A percentile compares a stretch with the other conserved stretches of the same genome.
These are phyloP conservation scores for Ptychodera flava DNA, from an alignment of 35 echinoderm and acorn worm species.

Conservation along the genomic window DNA sequence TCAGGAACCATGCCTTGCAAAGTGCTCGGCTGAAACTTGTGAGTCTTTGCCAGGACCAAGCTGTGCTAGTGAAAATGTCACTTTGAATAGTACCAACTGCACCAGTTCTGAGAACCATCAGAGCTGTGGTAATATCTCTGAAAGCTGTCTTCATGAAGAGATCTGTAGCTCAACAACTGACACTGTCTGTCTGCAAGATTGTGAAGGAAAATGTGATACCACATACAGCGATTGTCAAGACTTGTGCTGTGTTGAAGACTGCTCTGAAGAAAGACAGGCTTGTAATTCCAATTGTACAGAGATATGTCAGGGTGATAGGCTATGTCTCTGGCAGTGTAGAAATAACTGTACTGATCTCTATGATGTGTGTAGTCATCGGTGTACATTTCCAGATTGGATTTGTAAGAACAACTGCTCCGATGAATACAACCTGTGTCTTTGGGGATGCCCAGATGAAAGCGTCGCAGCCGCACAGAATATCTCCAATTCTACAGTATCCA, in stretches of 20 bases:
- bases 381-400: constrained; percentile 9
- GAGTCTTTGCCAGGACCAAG: not conserved
- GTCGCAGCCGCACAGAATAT: not conserved
- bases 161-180: not conserved
- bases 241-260: constrained; percentile 22
- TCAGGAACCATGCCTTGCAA: not conserved
- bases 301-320: constrained; percentile 5
- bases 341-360: constrained; percentile 2
- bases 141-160: not conserved
- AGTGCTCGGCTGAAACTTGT: constrained; percentile 25
- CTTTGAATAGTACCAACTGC: not conserved
- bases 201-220: not conserved
- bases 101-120: not conserved
- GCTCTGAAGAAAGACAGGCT: not conserved
- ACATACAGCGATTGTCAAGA: not conserved
- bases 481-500: not conserved
- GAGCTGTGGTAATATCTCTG: not conserved
- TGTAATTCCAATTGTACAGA: constrained; percentile 27
- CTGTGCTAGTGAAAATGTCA: not conserved
- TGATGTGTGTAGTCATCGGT: constrained; percentile 14
- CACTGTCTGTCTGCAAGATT: not conserved
- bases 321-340: constrained; percentile 18
- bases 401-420: constrained; percentile 17
- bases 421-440: not conserved
- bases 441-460: not conserved